Conservation (phyloP, 2,113 vertebrate genomes). For the Apteryx owenii region DNA sequence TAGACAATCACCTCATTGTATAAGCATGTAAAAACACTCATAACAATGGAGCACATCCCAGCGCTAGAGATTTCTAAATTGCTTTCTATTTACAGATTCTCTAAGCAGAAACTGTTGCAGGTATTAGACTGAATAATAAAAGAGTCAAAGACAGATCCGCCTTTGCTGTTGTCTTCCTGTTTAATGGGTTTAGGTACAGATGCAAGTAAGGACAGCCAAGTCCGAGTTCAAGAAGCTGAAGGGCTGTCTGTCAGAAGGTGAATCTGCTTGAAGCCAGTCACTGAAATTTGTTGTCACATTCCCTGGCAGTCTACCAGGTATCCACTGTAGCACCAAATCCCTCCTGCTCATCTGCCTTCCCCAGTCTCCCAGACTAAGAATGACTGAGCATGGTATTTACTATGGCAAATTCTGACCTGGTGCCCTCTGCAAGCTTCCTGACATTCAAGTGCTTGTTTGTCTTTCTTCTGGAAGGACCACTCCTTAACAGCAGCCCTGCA, state of each 20-base stretch:
- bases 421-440: neutral
- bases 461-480: neutral
- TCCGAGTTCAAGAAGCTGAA: slow-evolving; percentile 86
- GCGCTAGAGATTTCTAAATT: neutral
- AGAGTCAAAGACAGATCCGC: neutral
- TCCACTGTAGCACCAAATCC: neutral
- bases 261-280: slow-evolving; percentile 86
- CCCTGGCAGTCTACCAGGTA: slow-evolving; percentile 83
- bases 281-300: slow-evolving; percentile 86
- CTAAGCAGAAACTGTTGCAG: neutral
- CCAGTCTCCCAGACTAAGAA: too few species aligned
- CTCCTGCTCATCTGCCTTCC: neutral
- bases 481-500: neutral
- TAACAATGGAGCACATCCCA: neutral
- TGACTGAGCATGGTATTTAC: neutral
- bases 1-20: neutral
- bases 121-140: neutral
- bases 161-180: neutral
- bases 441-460: neutral
- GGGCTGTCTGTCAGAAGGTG: slow-evolving; percentile 85
- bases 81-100: neutral
- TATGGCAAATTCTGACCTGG: too few species aligned
- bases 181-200: slow-evolving; percentile 76
- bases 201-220: slow-evolving; percentile 84
- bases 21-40: neutral